phyloP scores from a whole-genome alignment of 2,113 vertebrate species.

The Nyctibius bracteatus region DNA sequence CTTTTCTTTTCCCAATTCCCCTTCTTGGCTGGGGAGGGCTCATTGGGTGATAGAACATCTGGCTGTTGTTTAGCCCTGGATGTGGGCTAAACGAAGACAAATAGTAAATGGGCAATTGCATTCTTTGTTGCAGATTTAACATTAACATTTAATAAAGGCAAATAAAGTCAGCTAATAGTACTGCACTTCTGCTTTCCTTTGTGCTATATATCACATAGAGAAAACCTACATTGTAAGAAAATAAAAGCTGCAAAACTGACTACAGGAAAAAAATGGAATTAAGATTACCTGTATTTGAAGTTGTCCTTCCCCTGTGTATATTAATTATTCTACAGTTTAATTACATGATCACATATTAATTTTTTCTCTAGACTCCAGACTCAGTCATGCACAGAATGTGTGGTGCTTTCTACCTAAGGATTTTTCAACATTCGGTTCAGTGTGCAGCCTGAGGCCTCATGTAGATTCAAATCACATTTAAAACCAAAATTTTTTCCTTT shows the following conservation, averaged over 20 bases:
- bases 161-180: not conserved
- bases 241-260: not conserved
- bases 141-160: not conserved
- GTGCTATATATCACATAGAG: not conserved
- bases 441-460: not conserved
- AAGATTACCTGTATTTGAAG: not conserved
- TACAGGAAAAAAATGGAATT: not conserved
- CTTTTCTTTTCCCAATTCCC: too few species aligned
- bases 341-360: not conserved
- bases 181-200: not conserved
- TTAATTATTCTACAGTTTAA: slow-evolving; percentile 35
- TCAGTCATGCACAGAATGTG: not conserved
- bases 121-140: not conserved
- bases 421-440: slow-evolving; percentile 21
- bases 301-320: not conserved
- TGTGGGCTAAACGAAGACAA: too few species aligned
- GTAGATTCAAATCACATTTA: not conserved
- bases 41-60: too few species aligned
- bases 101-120: not conserved
- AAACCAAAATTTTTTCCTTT: not conserved
- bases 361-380: not conserved
- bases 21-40: too few species aligned
- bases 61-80: too few species aligned
- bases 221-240: not conserved
- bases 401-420: not conserved